phyloP scores from a whole-genome alignment of 2,113 vertebrate species.

The Corythornis madagascariensis region DNA sequence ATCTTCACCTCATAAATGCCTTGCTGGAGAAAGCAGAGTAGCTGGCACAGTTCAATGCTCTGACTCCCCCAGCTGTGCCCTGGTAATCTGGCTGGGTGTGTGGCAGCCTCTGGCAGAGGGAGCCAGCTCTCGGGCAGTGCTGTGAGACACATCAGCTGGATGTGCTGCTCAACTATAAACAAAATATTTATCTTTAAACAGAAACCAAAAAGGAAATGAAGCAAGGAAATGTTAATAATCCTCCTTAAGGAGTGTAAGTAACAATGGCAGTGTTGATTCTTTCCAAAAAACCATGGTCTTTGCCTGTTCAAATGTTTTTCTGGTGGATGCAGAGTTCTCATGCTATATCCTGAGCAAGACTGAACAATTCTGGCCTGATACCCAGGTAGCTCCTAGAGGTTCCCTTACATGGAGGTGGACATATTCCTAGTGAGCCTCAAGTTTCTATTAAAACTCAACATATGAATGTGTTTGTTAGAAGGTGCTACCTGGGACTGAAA shows the following conservation, averaged over 20 bases:
- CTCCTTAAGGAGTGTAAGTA: neutral
- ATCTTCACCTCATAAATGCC: constrained; percentile 25
- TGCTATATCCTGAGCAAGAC: neutral
- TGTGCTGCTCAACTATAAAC: constrained; percentile 7
- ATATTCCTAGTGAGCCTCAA: neutral
- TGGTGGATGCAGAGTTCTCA: neutral
- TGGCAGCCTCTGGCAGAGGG: neutral
- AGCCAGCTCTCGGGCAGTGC: neutral
- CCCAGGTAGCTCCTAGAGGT: neutral
- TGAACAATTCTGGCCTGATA: neutral
- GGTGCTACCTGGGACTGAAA: fast-evolving
- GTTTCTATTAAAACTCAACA: neutral
- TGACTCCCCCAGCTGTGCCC: neutral
- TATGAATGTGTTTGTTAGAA: neutral
- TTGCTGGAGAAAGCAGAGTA: neutral
- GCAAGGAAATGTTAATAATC: constrained; percentile 16
- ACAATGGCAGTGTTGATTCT: neutral
- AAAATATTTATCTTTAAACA: constrained; percentile 45
- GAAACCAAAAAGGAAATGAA: constrained; percentile 35
- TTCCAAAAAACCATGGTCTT: neutral
- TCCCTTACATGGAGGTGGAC: neutral
- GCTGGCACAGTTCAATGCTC: neutral
- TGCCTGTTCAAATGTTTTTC: neutral
- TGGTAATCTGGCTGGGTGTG: neutral
- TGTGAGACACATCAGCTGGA: neutral